Percentiles rank a stretch among this genome's conserved stretches.
Evolutionary conservation across 2,888 invertebrate genomes (phyloP).

Genomic region (Cheilosia pagana): DNA sequence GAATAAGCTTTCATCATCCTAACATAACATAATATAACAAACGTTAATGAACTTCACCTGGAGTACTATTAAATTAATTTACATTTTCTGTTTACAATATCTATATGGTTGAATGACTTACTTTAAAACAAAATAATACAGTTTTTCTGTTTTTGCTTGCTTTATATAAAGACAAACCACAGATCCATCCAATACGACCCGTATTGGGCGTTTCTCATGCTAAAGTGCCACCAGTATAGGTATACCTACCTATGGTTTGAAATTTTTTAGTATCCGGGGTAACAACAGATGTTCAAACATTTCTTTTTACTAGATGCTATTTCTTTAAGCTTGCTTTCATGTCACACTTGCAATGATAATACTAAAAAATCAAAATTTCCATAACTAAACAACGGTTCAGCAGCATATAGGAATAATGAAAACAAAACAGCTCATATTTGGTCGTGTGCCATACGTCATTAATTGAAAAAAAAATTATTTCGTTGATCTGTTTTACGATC

Average conservation of each 20-base stretch:
- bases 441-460: slow-evolving; percentile 63
- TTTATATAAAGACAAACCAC: neutral
- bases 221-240: slow-evolving; percentile 54
- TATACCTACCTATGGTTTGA: slow-evolving; percentile 46
- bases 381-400: neutral
- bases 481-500: slow-evolving; percentile 51
- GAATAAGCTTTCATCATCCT: too few species aligned
- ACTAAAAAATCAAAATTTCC: neutral
- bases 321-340: slow-evolving; percentile 14
- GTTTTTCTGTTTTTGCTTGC: neutral
- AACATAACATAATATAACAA: neutral
- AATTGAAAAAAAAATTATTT: slow-evolving; percentile 40
- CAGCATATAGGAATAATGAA: slow-evolving; percentile 18
- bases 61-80: neutral
- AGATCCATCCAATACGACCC: slow-evolving; percentile 46
- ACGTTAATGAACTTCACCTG: neutral
- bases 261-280: slow-evolving; percentile 20
- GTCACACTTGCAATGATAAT: slow-evolving; percentile 23
- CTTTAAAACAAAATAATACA: neutral
- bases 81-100: neutral
- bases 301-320: slow-evolving; percentile 8
- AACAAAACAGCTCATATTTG: slow-evolving; percentile 38
- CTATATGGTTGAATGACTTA: neutral
- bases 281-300: slow-evolving; percentile 50
- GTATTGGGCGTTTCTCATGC: slow-evolving; percentile 31